These are phyloP conservation scores for Troides oblongomaculatus DNA, from an alignment of 2,888 invertebrate genomes.

Conservation along the genomic window DNA sequence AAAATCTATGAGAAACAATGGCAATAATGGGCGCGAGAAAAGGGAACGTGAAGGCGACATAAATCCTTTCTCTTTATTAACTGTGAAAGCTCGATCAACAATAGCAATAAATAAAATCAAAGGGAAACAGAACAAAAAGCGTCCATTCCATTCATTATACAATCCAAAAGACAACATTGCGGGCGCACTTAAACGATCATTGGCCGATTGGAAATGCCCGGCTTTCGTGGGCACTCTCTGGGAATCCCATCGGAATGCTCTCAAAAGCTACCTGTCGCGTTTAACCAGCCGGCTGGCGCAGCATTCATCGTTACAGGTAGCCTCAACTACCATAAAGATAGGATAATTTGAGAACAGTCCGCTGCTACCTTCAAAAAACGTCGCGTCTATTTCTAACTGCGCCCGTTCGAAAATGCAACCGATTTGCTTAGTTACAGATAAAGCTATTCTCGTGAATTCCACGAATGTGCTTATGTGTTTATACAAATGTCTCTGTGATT, in stretches of 20 bases:
- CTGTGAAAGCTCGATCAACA: conserved; percentile 28
- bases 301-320: conserved; percentile 40
- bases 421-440: conserved; percentile 34
- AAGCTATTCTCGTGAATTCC: conserved; percentile 33
- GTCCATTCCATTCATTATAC: conserved; percentile 33
- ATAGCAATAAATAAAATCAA: conserved; percentile 28
- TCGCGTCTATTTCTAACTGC: conserved; percentile 39
- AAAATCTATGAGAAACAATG: conserved; percentile 4
- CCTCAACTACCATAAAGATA: conserved; percentile 31
- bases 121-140: conserved; percentile 22
- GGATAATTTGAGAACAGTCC: conserved; percentile 32
- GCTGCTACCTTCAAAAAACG: conserved; percentile 31
- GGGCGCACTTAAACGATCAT: conserved; percentile 46
- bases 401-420: conserved; percentile 32
- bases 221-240: conserved; percentile 46
- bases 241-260: conserved; percentile 50
- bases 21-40: conserved; percentile 18
- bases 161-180: conserved; percentile 36
- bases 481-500: conserved; percentile 29
- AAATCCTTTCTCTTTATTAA: conserved; percentile 28
- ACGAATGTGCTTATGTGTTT: conserved; percentile 28
- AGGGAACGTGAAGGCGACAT: conserved; percentile 20
- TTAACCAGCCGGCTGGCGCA: conserved; percentile 44
- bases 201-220: conserved; percentile 51
- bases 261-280: conserved; percentile 46